phyloP scores from a whole-genome alignment of 2,113 vertebrate genomes.

The Microcebus ravelobensis region DNA sequence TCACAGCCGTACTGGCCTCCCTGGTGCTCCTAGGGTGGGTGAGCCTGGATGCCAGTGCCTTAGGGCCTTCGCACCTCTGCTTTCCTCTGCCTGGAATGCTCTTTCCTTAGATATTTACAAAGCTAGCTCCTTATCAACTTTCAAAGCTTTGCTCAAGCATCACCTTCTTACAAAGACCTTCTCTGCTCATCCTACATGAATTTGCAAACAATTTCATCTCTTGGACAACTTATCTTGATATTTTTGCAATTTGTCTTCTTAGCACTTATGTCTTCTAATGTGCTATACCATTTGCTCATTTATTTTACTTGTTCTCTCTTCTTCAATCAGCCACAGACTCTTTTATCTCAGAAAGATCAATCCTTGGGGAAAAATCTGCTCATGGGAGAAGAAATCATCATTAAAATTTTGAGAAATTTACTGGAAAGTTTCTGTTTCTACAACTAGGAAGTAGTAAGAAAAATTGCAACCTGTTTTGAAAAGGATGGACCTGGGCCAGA shows the following conservation, averaged over 20 bases:
- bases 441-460: neutral
- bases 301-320: neutral
- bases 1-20: too few species aligned
- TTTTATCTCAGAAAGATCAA: neutral
- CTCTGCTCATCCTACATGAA: too few species aligned
- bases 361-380: neutral
- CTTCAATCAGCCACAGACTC: neutral
- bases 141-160: neutral
- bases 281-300: neutral
- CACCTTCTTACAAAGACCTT: neutral
- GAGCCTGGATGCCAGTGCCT: neutral
- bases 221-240: neutral
- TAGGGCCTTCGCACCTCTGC: neutral
- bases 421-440: neutral
- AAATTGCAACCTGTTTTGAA: neutral
- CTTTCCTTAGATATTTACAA: neutral
- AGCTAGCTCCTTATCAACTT: neutral
- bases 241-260: neutral
- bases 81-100: neutral
- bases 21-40: rapidly evolving
- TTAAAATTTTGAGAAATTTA: neutral
- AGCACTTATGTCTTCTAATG: neutral
- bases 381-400: neutral
- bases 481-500: neutral
- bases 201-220: neutral